These are phyloP conservation scores for Cololabis saira DNA, from an alignment of 2,113 vertebrate species.

Conservation along the genomic window DNA sequence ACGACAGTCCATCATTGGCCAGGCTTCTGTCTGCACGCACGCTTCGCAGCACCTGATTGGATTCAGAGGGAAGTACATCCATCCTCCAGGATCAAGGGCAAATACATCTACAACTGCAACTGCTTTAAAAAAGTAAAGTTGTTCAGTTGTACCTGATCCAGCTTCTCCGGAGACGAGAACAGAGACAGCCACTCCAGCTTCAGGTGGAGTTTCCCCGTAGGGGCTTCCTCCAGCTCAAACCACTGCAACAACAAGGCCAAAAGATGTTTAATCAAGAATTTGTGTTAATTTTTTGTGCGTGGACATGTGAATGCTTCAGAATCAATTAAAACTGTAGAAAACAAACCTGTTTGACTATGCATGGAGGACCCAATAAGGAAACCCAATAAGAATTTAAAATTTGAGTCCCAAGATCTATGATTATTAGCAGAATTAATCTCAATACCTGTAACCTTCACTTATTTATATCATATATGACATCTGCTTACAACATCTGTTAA, in stretches of 20 bases:
- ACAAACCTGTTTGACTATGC: too few species aligned
- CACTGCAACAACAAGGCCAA: slow-evolving; percentile 80
- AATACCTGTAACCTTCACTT: too few species aligned
- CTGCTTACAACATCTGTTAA: too few species aligned
- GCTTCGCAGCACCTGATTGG: slow-evolving; percentile 85
- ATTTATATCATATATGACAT: too few species aligned
- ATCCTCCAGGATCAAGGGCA: neutral
- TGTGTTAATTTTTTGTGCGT: too few species aligned
- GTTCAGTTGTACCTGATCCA: slow-evolving; percentile 86
- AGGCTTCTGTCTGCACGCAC: slow-evolving; percentile 90
- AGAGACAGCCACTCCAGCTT: slow-evolving; percentile 96
- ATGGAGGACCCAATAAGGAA: too few species aligned
- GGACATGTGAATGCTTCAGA: too few species aligned
- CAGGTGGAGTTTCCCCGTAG: slow-evolving; percentile 92
- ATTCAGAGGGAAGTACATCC: neutral
- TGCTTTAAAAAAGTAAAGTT: neutral
- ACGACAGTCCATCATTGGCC: slow-evolving; percentile 91
- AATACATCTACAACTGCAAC: neutral
- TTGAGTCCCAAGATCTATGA: too few species aligned
- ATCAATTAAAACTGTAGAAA: too few species aligned
- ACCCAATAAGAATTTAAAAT: too few species aligned
- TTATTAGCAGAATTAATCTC: too few species aligned
- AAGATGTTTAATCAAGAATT: neutral
- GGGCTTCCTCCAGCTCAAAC: slow-evolving; percentile 93
- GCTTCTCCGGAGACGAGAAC: slow-evolving; percentile 83